These are phyloP conservation scores for Homarus gammarus DNA, from an alignment of 2,888 invertebrate genomes.

Conservation along the genomic window DNA sequence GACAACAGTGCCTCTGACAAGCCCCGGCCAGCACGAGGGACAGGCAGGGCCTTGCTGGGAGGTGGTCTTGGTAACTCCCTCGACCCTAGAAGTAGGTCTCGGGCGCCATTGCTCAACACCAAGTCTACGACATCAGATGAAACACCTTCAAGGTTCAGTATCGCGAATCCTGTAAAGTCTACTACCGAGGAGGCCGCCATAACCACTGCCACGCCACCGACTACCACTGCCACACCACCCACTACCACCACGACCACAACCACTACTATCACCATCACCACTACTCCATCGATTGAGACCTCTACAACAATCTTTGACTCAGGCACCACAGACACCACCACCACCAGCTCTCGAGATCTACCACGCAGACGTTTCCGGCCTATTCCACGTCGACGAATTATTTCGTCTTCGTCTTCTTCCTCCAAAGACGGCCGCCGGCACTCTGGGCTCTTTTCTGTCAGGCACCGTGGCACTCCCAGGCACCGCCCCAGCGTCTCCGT, in stretches of 20 bases:
- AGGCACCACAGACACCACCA: neutral
- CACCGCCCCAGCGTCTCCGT: neutral
- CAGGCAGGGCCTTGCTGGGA: neutral
- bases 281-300: neutral
- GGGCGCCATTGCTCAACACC: neutral
- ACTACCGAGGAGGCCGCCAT: neutral
- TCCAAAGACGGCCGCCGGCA: neutral
- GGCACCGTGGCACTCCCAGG: slow-evolving; percentile 9
- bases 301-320: neutral
- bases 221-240: slow-evolving; percentile 31
- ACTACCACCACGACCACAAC: slow-evolving; percentile 21
- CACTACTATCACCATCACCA: neutral
- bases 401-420: neutral
- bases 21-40: slow-evolving; percentile 16
- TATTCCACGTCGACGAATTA: slow-evolving; percentile 8
- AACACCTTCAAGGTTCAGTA: neutral
- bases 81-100: neutral
- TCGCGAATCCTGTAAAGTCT: neutral
- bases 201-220: neutral
- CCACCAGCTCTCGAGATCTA: neutral
- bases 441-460: neutral
- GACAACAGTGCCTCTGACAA: slow-evolving; percentile 1
- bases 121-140: neutral
- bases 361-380: slow-evolving; percentile 37
- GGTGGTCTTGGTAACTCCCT: slow-evolving; percentile 12